These are phyloP conservation scores for Drosophila recens DNA, from an alignment of 2,888 invertebrate genomes.

Conservation along the genomic window DNA sequence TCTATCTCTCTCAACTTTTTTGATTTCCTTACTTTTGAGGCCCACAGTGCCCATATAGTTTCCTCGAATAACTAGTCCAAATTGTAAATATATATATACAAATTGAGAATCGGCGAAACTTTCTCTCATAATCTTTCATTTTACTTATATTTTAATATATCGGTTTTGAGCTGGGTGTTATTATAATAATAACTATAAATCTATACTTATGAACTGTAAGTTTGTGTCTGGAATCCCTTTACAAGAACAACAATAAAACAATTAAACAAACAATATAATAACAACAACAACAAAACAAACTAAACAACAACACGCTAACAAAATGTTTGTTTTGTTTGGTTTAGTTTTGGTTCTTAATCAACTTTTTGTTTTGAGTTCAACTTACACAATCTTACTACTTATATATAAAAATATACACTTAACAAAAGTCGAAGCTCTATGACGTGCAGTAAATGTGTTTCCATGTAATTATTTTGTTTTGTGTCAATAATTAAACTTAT, in stretches of 20 bases:
- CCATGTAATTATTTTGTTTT: slow-evolving; percentile 73
- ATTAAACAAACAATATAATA: slow-evolving; percentile 23
- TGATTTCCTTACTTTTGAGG: slow-evolving; percentile 42
- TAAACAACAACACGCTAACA: slow-evolving; percentile 55
- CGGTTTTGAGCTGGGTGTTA: slow-evolving; percentile 83
- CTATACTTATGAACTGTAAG: slow-evolving; percentile 51
- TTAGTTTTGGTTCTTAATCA: slow-evolving; percentile 55
- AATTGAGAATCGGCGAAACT: slow-evolving; percentile 32
- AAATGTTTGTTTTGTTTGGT: slow-evolving; percentile 60
- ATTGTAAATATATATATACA: slow-evolving; percentile 47
- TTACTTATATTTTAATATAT: slow-evolving; percentile 74
- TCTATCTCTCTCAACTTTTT: slow-evolving; percentile 31
- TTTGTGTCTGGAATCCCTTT: slow-evolving; percentile 35
- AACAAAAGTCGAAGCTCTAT: slow-evolving; percentile 83
- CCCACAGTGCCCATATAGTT: slow-evolving; percentile 28
- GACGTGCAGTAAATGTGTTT: slow-evolving; percentile 83
- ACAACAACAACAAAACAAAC: slow-evolving; percentile 33
- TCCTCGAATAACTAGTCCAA: slow-evolving; percentile 37
- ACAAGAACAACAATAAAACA: slow-evolving; percentile 22
- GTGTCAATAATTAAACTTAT: slow-evolving; percentile 31
- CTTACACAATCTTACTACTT: slow-evolving; percentile 36
- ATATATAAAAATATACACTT: slow-evolving; percentile 50
- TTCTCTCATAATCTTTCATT: slow-evolving; percentile 18
- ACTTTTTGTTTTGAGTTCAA: slow-evolving; percentile 44
- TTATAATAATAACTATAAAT: slow-evolving; percentile 14